Percentiles rank a stretch among this genome's conserved stretches.
phyloP scores from a whole-genome alignment of 2,113 vertebrate genomes.

The Anseranas semipalmata region DNA sequence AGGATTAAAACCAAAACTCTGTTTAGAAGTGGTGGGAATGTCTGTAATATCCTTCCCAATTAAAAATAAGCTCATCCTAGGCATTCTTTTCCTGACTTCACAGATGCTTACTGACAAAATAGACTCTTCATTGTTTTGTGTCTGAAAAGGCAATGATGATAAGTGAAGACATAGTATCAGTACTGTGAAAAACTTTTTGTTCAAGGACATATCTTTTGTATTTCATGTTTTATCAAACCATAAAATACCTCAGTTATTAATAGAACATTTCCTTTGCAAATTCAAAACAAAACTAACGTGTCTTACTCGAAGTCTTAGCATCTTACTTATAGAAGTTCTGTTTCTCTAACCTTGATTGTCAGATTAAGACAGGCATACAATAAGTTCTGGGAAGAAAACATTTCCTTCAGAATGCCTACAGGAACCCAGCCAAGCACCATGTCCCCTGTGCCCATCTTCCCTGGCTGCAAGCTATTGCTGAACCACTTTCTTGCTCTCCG shows the following conservation, averaged over 20 bases:
- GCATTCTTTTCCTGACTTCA: background rate
- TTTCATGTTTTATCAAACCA: background rate
- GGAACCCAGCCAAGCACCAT: fast-evolving
- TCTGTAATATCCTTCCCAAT: background rate
- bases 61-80: background rate
- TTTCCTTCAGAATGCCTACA: background rate
- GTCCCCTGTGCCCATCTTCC: fast-evolving
- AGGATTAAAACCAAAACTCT: background rate
- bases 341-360: background rate
- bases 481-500: background rate
- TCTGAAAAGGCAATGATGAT: background rate
- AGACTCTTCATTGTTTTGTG: background rate
- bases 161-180: background rate
- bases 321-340: background rate
- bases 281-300: background rate
- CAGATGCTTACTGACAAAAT: background rate
- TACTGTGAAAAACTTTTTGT: background rate
- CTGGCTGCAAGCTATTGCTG: background rate
- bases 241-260: background rate
- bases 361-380: background rate
- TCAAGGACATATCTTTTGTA: background rate
- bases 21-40: background rate
- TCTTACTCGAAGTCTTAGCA: background rate
- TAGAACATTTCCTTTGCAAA: background rate
- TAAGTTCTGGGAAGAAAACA: background rate